These are phyloP conservation scores for Setipinna tenuifilis DNA, from an alignment of 2,797 vertebrate genomes.

Conservation along the genomic window DNA sequence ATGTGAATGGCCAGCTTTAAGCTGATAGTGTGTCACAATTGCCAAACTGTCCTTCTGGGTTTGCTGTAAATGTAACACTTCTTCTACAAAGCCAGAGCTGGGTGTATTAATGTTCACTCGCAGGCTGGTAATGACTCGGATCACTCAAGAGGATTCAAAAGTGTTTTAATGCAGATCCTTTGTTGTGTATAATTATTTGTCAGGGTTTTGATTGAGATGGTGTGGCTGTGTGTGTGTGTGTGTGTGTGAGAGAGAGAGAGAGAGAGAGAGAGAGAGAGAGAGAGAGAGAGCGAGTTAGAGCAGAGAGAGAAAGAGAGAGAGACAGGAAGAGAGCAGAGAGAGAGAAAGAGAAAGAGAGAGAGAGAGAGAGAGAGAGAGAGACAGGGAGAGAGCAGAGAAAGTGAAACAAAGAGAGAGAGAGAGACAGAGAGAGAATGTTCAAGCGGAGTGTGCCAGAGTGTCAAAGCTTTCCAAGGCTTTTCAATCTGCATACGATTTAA, in stretches of 20 bases:
- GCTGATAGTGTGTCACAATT: slow-evolving; percentile 10
- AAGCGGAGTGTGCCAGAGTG: not conserved
- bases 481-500: not conserved
- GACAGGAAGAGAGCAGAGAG: too few species aligned
- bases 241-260: not conserved
- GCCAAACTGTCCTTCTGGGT: not conserved
- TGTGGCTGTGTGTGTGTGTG: not conserved
- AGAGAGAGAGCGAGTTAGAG: too few species aligned
- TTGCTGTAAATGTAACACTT: not conserved
- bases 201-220: not conserved
- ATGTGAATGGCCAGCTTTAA: not conserved
- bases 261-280: too few species aligned
- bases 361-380: too few species aligned
- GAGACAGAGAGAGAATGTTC: too few species aligned
- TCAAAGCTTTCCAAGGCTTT: not conserved
- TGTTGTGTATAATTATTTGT: not conserved
- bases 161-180: not conserved
- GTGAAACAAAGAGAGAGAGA: too few species aligned
- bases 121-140: not conserved
- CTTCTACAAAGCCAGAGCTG: not conserved
- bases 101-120: not conserved
- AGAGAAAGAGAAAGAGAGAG: too few species aligned
- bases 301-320: too few species aligned
- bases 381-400: too few species aligned
- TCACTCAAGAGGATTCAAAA: not conserved